phyloP scores from a whole-genome alignment of 2,888 invertebrate species.

The Microplitis deprimator region DNA sequence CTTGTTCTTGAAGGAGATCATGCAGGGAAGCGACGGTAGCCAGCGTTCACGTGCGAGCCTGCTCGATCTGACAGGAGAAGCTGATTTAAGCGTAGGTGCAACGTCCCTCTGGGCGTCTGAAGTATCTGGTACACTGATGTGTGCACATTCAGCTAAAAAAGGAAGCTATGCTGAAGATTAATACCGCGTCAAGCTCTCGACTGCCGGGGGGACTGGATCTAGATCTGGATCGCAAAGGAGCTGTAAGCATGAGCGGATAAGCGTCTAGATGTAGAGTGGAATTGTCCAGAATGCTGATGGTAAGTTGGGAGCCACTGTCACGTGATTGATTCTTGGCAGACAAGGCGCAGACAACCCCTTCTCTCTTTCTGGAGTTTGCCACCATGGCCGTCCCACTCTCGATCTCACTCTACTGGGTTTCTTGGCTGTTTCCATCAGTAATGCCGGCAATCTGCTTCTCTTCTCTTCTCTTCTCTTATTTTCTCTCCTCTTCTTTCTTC shows the following conservation, averaged over 20 bases:
- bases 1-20: not conserved
- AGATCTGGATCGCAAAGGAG: not conserved
- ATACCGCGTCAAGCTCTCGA: no score
- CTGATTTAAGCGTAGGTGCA: slow-evolving; percentile 63
- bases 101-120: slow-evolving; percentile 61
- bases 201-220: not conserved
- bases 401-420: slow-evolving; percentile 55
- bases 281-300: not conserved
- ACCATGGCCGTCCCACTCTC: slow-evolving; percentile 51
- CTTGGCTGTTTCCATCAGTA: slow-evolving; percentile 49
- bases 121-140: slow-evolving; percentile 32
- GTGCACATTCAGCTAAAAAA: slow-evolving; percentile 2
- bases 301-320: slow-evolving; percentile 56
- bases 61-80: slow-evolving; percentile 5
- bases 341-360: slow-evolving; percentile 68
- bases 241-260: no score
- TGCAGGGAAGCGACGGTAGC: slow-evolving; percentile 56
- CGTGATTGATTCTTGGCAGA: slow-evolving; percentile 68
- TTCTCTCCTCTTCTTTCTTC: slow-evolving; percentile 38
- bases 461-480: slow-evolving; percentile 39
- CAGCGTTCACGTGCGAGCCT: slow-evolving; percentile 58
- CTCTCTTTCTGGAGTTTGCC: slow-evolving; percentile 45
- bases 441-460: slow-evolving; percentile 37
- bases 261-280: no score
- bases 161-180: not conserved